phyloP scores from a whole-genome alignment of 2,797 vertebrate species.

The Takifugu rubripes region DNA sequence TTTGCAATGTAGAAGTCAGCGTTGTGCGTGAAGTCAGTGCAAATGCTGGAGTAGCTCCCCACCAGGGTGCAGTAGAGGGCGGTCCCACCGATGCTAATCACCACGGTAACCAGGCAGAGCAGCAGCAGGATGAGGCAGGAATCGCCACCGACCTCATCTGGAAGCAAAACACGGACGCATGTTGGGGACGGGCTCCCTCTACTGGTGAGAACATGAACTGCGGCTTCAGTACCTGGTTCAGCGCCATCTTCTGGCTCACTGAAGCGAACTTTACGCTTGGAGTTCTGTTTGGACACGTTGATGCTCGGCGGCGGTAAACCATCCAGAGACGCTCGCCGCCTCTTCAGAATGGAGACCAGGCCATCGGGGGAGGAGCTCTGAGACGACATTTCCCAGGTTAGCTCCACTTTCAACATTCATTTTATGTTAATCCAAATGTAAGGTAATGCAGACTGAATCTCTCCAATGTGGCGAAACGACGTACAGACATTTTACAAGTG shows the following conservation, averaged over 20 bases:
- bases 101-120: conserved; percentile 89
- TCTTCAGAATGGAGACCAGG: conserved; percentile 94
- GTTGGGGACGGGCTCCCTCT: not conserved
- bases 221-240: conserved; percentile 82
- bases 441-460: no score
- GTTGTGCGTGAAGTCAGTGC: conserved; percentile 88
- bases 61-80: conserved; percentile 91
- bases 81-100: conserved; percentile 91
- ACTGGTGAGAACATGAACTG: no score
- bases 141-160: conserved; percentile 88
- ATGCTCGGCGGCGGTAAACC: conserved; percentile 70
- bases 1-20: conserved; percentile 86
- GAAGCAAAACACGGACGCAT: not conserved
- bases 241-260: conserved; percentile 84
- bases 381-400: not conserved
- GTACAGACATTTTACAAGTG: no score
- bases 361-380: conserved; percentile 84
- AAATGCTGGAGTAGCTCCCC: conserved; percentile 86
- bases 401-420: no score
- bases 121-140: conserved; percentile 90
- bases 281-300: conserved; percentile 52
- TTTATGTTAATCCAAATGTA: no score
- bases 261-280: conserved; percentile 91
- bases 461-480: no score
- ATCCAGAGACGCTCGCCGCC: conserved; percentile 75